Base-by-base conservation (phyloP, 2,888 invertebrate genomes). In the Malthinus seriepunctatus region DNA sequence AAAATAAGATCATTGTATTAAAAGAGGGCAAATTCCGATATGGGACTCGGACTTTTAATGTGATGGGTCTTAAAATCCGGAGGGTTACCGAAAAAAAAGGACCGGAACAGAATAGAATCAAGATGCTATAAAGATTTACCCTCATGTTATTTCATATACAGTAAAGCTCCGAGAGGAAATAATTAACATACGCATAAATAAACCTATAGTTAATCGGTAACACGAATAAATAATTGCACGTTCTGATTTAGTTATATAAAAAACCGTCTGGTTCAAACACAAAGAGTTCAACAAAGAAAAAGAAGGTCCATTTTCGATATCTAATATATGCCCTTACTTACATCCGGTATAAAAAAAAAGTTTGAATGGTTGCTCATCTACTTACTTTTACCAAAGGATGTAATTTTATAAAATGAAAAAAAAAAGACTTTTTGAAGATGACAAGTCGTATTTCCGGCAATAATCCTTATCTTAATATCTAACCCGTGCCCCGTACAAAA, bases 161-260 rank as follows among this genome's bases (percentile, higher is more conserved):
- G 23, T 23, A 23, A 23, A 23, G 23, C 23, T 23, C 23, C 11
- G 39, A 62, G 52, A 56, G 63, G 63, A 63, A 63, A 54, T 57
- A 55, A 63, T 63, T 63, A 63, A 56, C 63, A 63, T 63, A 61
- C 57, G 60, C 63, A 63, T 57, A 63, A 63, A 63, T 63, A 60
- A 60, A 63, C 63, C 60, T 57, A 57, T 60, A 50, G 63, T 56
- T 60, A 39, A 63, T 63, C 56, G 56, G 60, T 57, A 63, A 57
- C 54, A 63, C 52, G 56, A 62, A 55, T 32, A 58, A 58, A 55
- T 59, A 62, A 62, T 60, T 61, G 61, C 61, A 61, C 57, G 61
- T 56, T 61, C 57, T 53, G 52, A 60, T 60, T 51, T 61, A 42
- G 37, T 23, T 7, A n/a, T 32, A 50, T 44, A 57, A 57, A 61